These are phyloP conservation scores for Nomada lathburiana DNA, from an alignment of 2,888 invertebrate genomes.

Conservation along the genomic window DNA sequence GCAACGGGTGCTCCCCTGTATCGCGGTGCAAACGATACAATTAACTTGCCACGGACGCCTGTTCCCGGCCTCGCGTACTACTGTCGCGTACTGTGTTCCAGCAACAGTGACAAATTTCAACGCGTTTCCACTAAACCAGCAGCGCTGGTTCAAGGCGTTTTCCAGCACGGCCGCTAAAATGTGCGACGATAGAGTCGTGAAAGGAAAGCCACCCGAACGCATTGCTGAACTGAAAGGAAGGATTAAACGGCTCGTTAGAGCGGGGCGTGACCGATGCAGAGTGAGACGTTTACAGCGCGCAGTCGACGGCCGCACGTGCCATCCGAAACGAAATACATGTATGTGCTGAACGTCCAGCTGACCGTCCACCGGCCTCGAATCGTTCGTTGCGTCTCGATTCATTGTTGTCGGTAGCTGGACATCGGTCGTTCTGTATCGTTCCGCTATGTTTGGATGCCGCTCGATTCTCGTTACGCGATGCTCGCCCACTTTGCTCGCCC, in stretches of 20 bases:
- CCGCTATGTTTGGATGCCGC: constrained; percentile 65
- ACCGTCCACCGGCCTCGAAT: constrained; percentile 10
- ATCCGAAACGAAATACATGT: constrained; percentile 31
- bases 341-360: background rate
- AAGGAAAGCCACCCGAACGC: constrained; percentile 7
- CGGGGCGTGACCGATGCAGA: constrained; percentile 70
- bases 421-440: constrained; percentile 59
- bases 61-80: background rate
- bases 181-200: background rate
- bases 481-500: constrained; percentile 47
- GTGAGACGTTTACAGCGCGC: constrained; percentile 77
- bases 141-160: background rate
- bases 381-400: constrained; percentile 29
- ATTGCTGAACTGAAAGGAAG: constrained; percentile 63
- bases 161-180: background rate
- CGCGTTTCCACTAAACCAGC: too few relatives aligned
- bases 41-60: background rate
- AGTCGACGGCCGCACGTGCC: constrained; percentile 37
- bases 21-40: background rate
- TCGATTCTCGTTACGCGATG: constrained; percentile 63
- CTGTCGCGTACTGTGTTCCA: too few relatives aligned
- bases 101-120: too few relatives aligned
- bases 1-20: background rate
- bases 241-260: constrained; percentile 72
- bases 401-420: constrained; percentile 58